phyloP scores from a whole-genome alignment of 2,113 vertebrate genomes.

The Heptranchias perlo region DNA sequence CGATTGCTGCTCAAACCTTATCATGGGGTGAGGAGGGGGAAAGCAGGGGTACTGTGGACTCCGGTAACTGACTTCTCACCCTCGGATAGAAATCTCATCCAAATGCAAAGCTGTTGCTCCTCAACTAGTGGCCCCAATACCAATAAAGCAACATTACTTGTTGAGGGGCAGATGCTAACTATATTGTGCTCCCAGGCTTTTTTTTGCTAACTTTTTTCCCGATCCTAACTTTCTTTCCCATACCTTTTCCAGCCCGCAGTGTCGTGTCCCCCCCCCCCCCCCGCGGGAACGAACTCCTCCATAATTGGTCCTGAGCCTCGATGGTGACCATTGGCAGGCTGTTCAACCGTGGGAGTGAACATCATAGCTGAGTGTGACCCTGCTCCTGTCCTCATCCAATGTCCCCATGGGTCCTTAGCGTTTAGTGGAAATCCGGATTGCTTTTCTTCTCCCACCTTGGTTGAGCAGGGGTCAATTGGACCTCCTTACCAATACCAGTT shows the following conservation, averaged over 20 bases:
- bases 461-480: not conserved
- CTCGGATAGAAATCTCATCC: not conserved
- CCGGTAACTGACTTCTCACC: not conserved
- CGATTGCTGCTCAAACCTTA: not conserved
- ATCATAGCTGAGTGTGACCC: not conserved
- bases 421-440: not conserved
- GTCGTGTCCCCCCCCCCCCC: too few relatives aligned
- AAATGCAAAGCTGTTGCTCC: not conserved
- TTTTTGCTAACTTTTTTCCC: not conserved
- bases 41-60: not conserved
- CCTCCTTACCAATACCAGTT: not conserved
- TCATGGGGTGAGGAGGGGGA: not conserved
- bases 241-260: too few relatives aligned
- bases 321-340: not conserved
- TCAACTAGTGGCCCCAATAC: not conserved
- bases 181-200: not conserved
- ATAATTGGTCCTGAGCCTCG: not conserved
- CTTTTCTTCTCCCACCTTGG: not conserved
- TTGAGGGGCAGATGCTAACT: not conserved
- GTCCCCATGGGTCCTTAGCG: not conserved
- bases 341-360: not conserved
- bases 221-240: not conserved
- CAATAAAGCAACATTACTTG: not conserved
- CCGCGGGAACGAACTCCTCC: not conserved
- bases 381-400: not conserved